These are phyloP conservation scores for Drosophila falleni DNA, from an alignment of 2,888 invertebrate species.

Conservation along the genomic window DNA sequence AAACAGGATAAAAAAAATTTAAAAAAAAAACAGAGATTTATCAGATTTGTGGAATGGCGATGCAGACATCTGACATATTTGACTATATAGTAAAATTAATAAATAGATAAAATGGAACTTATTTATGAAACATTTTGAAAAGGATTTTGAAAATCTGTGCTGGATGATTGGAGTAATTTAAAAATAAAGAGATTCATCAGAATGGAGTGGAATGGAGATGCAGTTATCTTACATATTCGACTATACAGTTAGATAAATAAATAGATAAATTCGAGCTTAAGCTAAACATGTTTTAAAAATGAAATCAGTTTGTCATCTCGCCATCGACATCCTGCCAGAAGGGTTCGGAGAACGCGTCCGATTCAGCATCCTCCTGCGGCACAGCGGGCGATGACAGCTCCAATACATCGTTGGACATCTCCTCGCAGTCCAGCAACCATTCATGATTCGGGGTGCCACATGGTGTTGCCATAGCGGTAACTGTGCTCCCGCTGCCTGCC, in stretches of 20 bases:
- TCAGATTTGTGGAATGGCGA: neutral
- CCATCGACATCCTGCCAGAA: conserved; percentile 88
- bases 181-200: conserved; percentile 1
- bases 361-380: conserved; percentile 84
- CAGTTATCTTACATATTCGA: conserved; percentile 6
- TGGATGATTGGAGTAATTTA: neutral
- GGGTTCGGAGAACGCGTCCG: conserved; percentile 86
- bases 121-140: conserved; percentile 15
- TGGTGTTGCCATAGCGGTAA: conserved; percentile 56
- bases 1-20: neutral
- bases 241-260: neutral
- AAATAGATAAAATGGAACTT: neutral
- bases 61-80: neutral
- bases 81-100: neutral
- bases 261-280: neutral
- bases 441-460: conserved; percentile 75
- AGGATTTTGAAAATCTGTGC: conserved; percentile 17
- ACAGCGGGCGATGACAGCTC: conserved; percentile 83
- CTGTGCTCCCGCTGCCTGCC: conserved; percentile 31
- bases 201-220: conserved; percentile 1
- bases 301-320: conserved; percentile 84
- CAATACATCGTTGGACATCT: conserved; percentile 81
- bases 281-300: neutral
- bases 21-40: neutral
- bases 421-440: conserved; percentile 82